Base-by-base conservation (phyloP, 2,888 invertebrate genomes). In the Hyposoter dolosus region DNA sequence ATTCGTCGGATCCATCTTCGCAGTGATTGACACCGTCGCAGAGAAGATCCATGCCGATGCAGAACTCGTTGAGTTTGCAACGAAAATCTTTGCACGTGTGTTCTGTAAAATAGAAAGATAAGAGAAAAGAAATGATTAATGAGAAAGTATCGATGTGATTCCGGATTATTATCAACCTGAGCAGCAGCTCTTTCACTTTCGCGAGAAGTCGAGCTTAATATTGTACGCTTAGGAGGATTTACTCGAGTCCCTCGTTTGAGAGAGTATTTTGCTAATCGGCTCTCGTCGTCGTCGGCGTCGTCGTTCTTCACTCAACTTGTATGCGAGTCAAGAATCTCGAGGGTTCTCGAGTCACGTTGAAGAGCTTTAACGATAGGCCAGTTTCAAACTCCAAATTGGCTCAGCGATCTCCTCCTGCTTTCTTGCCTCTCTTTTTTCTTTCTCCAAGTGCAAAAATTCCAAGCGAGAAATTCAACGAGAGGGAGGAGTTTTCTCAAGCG, bases 1-100 rank as follows among this genome's bases (percentile, higher is more conserved):
- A 97, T 95, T 99, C 99, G 93, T 99, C 99, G 74, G 98, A 98
- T 88, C 97, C 98, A 94, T 99, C 98, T 74, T 97, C 98, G 94
- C 99, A 99, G 94, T 99, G 98, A 95, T 98, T 98, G 88, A 98
- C 97, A 83, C 97, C 97, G 95, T 99, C 99, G 95, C 99, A 99
- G 90, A 97, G 96, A 86, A 99, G 96, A 94, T 98, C 98, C 85
- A 97, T 97, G 94, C 98, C 97, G 92, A 99, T 98, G 95, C 99
- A 99, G 95, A 98, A 98, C 95, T 98, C 97, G 88, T 97, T 96
- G 92, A 97, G 96, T 92, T 96, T 97, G 94, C 98, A 98, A 89
- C 97, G 96, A 95, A 98, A 98, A 94, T 98, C 98, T 93, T 97
- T 97, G 95, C 98, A 98, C 83, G 97, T 96, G 93, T 98, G 98